phyloP scores from a whole-genome alignment of 2,797 vertebrate genomes.

The Myotis findleyi region DNA sequence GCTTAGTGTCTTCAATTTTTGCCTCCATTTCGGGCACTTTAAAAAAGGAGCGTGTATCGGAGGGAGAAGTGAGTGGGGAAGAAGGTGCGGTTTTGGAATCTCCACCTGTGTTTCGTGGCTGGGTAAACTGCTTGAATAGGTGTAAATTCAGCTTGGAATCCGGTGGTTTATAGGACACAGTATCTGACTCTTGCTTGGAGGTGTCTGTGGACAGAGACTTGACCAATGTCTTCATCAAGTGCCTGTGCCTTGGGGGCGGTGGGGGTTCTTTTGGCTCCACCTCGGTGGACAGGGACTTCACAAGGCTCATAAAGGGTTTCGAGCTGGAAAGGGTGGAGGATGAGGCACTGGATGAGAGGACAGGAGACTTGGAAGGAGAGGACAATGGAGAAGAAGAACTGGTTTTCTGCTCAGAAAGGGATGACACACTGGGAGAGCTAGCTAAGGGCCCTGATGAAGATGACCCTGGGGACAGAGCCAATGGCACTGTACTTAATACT shows the following conservation, averaged over 20 bases:
- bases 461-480: slow-evolving; percentile 83
- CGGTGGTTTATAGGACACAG: slow-evolving; percentile 89
- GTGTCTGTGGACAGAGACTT: slow-evolving; percentile 98
- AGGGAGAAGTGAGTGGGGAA: slow-evolving; percentile 94
- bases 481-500: slow-evolving; percentile 85
- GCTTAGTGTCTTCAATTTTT: slow-evolving; percentile 96
- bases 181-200: slow-evolving; percentile 91
- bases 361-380: slow-evolving; percentile 90
- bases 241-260: slow-evolving; percentile 90
- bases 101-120: slow-evolving; percentile 90
- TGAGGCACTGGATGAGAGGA: slow-evolving; percentile 88
- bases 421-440: slow-evolving; percentile 88
- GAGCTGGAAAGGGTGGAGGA: slow-evolving; percentile 87
- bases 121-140: slow-evolving; percentile 97
- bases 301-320: slow-evolving; percentile 93
- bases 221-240: slow-evolving; percentile 96
- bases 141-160: slow-evolving; percentile 97
- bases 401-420: slow-evolving; percentile 90
- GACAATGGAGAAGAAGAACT: slow-evolving; percentile 88
- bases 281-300: slow-evolving; percentile 95
- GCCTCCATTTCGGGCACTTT: slow-evolving; percentile 98
- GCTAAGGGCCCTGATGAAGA: slow-evolving; percentile 84
- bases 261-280: slow-evolving; percentile 91
- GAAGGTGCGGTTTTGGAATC: slow-evolving; percentile 98
- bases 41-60: slow-evolving; percentile 96